Conservation (phyloP, 2,113 vertebrate genomes). For the Lontra canadensis region DNA sequence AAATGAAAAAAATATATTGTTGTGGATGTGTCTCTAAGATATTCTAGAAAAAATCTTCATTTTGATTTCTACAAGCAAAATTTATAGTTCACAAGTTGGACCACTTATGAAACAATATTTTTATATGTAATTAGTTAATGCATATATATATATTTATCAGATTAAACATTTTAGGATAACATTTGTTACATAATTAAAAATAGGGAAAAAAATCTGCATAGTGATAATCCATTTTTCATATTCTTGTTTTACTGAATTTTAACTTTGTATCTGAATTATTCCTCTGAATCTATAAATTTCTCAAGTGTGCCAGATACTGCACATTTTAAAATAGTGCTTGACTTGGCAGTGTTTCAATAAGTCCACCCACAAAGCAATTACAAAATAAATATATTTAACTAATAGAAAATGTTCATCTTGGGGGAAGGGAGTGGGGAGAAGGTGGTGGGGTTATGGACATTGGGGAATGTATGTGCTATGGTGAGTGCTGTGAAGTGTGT, state of each 20-base stretch:
- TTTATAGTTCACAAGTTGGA: neutral
- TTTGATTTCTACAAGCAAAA: neutral
- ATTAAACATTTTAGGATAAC: neutral
- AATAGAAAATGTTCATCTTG: neutral
- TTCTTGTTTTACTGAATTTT: neutral
- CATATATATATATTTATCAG: neutral
- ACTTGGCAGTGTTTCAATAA: neutral
- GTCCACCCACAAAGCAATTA: neutral
- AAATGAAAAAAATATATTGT: neutral
- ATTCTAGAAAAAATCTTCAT: neutral
- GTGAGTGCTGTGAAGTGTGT: too few relatives aligned
- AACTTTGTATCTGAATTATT: neutral
- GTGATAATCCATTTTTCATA: neutral
- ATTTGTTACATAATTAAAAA: neutral
- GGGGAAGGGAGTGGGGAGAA: too few relatives aligned
- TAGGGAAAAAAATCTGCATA: neutral
- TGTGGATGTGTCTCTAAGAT: neutral
- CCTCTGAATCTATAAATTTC: neutral
- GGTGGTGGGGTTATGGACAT: too few relatives aligned
- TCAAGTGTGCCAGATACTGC: neutral
- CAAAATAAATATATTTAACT: constrained; percentile 4
- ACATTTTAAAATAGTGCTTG: neutral
- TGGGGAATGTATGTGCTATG: too few relatives aligned
- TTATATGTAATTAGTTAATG: neutral
- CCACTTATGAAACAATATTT: neutral